These are phyloP conservation scores for Nomada hirtipes DNA, from an alignment of 2,888 invertebrate genomes.

Conservation along the genomic window DNA sequence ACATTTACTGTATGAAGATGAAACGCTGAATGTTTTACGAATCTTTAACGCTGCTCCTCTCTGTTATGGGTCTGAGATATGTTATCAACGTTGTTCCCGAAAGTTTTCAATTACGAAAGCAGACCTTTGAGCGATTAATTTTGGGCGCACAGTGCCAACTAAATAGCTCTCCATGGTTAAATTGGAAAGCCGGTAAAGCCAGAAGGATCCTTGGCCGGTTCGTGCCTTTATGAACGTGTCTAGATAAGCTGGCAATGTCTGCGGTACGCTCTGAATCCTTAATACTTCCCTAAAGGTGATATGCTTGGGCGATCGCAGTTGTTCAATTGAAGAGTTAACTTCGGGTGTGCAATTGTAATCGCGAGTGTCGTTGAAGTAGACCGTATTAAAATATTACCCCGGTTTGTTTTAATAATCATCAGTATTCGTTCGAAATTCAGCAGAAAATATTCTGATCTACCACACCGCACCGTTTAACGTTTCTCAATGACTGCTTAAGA, in stretches of 20 bases:
- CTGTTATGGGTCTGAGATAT: neutral
- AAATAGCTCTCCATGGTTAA: slow-evolving; percentile 18
- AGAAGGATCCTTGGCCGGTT: slow-evolving; percentile 22
- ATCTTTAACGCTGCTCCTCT: slow-evolving; percentile 8
- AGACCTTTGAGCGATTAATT: slow-evolving; percentile 14
- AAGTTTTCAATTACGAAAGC: slow-evolving; percentile 9
- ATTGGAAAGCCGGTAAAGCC: slow-evolving; percentile 32
- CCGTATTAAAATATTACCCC: neutral
- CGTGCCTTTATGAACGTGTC: slow-evolving; percentile 12
- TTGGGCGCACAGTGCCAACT: slow-evolving; percentile 6
- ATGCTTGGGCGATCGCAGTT: neutral
- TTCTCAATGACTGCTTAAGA: neutral
- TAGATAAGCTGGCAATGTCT: slow-evolving; percentile 43
- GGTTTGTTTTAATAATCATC: neutral
- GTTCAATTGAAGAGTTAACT: neutral
- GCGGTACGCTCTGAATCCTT: slow-evolving; percentile 53
- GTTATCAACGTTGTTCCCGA: slow-evolving; percentile 6
- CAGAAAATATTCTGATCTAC: neutral
- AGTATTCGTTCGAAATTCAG: neutral
- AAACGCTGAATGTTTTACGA: no score
- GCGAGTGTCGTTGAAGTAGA: no score
- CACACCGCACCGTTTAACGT: neutral
- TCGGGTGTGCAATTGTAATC: no score
- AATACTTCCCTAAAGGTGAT: slow-evolving; percentile 40
- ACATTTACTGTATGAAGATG: no score